phyloP scores from a whole-genome alignment of 2,888 invertebrate species.

The Sphecodes monilicornis region DNA sequence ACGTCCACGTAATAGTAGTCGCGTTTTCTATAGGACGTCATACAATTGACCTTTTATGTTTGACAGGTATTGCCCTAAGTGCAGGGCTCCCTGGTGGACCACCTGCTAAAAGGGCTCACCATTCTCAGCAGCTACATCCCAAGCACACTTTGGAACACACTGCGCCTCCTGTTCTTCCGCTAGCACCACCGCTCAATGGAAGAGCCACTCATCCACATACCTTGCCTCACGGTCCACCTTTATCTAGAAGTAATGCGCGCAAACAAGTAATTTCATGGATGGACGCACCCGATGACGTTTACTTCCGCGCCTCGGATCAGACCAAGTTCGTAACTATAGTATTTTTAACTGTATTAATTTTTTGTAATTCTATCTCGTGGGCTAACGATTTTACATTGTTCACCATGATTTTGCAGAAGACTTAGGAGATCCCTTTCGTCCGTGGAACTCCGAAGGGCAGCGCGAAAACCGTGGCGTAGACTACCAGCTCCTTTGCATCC shows the following conservation, averaged over 20 bases:
- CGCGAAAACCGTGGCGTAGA: slow-evolving; percentile 93
- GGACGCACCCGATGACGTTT: slow-evolving; percentile 99
- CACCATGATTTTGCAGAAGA: slow-evolving; percentile 87
- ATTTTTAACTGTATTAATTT: not conserved
- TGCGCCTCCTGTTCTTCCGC: slow-evolving; percentile 76
- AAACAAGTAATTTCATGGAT: slow-evolving; percentile 99
- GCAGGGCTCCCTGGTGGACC: slow-evolving; percentile 85
- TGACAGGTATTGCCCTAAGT: slow-evolving; percentile 81
- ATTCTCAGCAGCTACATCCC: slow-evolving; percentile 79
- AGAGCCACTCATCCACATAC: slow-evolving; percentile 80
- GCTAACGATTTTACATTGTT: not conserved
- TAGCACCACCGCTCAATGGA: slow-evolving; percentile 81
- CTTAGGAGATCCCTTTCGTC: slow-evolving; percentile 92
- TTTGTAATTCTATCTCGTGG: not conserved
- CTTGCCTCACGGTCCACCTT: slow-evolving; percentile 85
- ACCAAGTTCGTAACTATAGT: slow-evolving; percentile 94
- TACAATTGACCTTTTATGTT: slow-evolving; percentile 43
- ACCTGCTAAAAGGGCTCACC: slow-evolving; percentile 89
- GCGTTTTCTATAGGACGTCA: not conserved
- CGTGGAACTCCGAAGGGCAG: slow-evolving; percentile 92
- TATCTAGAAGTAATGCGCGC: slow-evolving; percentile 91
- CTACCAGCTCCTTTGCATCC: slow-evolving; percentile 81
- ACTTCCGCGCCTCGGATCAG: slow-evolving; percentile 95
- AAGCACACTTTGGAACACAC: slow-evolving; percentile 80
- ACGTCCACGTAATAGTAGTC: slow-evolving; percentile 11